These are phyloP conservation scores for Craniophora ligustri DNA, from an alignment of 2,888 invertebrate species.

Conservation along the genomic window DNA sequence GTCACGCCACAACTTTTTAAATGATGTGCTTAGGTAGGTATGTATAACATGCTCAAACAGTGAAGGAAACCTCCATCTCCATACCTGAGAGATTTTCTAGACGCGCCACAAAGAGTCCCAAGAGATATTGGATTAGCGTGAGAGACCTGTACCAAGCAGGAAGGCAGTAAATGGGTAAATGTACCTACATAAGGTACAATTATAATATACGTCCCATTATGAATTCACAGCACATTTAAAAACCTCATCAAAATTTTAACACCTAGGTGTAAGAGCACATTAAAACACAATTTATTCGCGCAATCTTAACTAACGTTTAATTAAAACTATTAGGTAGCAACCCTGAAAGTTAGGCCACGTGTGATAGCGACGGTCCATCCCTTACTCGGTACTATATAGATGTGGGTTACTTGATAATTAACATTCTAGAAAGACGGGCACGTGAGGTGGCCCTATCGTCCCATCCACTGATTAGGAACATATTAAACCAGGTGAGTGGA, in stretches of 20 bases:
- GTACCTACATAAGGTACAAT: not conserved
- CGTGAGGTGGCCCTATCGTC: constrained; percentile 53
- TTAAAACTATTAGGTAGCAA: constrained; percentile 59
- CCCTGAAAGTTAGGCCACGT: constrained; percentile 55
- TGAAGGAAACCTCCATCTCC: too few relatives aligned
- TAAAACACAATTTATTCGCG: constrained; percentile 44
- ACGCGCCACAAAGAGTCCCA: too few relatives aligned
- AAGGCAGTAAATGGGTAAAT: too few relatives aligned
- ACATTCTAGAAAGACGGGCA: constrained; percentile 67
- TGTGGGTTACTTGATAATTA: constrained; percentile 64
- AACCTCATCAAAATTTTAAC: constrained; percentile 14
- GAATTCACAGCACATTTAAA: constrained; percentile 6
- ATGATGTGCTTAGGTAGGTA: too few relatives aligned
- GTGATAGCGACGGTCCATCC: constrained; percentile 54
- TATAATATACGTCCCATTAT: constrained; percentile 3
- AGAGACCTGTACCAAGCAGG: too few relatives aligned
- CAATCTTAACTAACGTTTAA: constrained; percentile 61
- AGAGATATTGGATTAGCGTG: too few relatives aligned
- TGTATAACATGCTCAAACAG: too few relatives aligned
- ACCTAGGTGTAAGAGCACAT: constrained; percentile 37
- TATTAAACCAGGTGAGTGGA: constrained; percentile 66
- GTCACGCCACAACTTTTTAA: too few relatives aligned
- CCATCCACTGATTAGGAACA: constrained; percentile 69
- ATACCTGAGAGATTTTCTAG: too few relatives aligned
- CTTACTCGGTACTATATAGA: constrained; percentile 38